Conservation (phyloP, 2,797 vertebrate genomes). For the Harpagifer antarcticus region DNA sequence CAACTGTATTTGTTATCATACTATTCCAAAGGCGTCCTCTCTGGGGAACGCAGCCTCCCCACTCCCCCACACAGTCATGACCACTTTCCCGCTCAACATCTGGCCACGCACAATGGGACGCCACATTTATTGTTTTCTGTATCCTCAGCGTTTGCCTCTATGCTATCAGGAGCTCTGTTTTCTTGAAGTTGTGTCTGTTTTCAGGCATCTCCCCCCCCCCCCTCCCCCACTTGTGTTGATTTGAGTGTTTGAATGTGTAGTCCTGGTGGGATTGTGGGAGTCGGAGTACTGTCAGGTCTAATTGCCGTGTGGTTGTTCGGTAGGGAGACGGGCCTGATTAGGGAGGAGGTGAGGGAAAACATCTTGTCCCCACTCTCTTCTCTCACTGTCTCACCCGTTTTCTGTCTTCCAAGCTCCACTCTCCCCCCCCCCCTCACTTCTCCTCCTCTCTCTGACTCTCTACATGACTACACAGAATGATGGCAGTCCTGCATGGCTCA, state of each 20-base stretch:
- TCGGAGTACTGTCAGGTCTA: constrained; percentile 94
- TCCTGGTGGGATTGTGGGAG: constrained; percentile 81
- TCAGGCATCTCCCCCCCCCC: constrained; percentile 34
- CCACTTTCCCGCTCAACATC: constrained; percentile 66
- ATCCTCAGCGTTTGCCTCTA: constrained; percentile 36
- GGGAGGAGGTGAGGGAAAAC: constrained; percentile 93
- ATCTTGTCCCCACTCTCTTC: constrained; percentile 81
- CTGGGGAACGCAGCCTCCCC: constrained; percentile 53
- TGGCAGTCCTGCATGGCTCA: constrained; percentile 74
- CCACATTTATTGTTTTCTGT: constrained; percentile 10
- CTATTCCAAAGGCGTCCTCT: constrained; percentile 57
- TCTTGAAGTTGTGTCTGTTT: constrained; percentile 60
- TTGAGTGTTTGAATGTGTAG: constrained; percentile 73
- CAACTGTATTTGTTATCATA: constrained; percentile 56
- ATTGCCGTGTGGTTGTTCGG: constrained; percentile 92
- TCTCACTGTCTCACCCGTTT: constrained; percentile 65
- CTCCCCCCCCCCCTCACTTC: neutral
- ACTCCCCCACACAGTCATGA: constrained; percentile 46
- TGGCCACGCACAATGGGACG: constrained; percentile 52
- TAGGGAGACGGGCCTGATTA: constrained; percentile 93
- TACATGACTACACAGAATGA: constrained; percentile 69
- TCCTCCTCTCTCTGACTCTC: constrained; percentile 46
- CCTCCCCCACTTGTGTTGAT: constrained; percentile 61
- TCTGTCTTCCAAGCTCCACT: constrained; percentile 42
- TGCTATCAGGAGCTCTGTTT: constrained; percentile 45